Evolutionary conservation across 2,797 vertebrate species (phyloP).

Genomic region (Sitta carolinensis): DNA sequence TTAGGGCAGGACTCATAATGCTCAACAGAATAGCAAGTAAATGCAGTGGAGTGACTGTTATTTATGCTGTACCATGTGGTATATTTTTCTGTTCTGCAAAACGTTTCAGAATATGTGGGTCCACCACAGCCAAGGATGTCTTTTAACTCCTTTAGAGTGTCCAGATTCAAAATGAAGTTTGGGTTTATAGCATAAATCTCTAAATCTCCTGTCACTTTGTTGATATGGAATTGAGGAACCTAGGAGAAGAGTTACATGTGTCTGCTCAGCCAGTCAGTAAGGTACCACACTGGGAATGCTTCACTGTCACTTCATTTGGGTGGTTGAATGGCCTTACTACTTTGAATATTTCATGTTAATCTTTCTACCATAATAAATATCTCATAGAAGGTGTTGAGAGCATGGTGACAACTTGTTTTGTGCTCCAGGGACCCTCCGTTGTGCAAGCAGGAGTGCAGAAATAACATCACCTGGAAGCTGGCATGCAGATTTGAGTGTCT

Average conservation of each 20-base stretch:
- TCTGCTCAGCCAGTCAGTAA: neutral
- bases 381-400: neutral
- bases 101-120: neutral
- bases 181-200: neutral
- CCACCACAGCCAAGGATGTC: neutral
- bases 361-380: neutral
- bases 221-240: neutral
- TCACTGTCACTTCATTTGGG: neutral
- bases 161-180: neutral
- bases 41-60: neutral
- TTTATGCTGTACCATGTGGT: accelerated
- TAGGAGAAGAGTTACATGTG: neutral
- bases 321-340: neutral
- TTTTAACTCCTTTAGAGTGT: neutral
- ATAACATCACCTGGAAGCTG: neutral
- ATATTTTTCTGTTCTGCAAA: neutral
- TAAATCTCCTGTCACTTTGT: neutral
- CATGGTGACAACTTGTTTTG: neutral
- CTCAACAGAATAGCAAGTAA: neutral
- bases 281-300: neutral
- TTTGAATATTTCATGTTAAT: neutral
- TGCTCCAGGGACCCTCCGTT: neutral
- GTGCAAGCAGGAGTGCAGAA: neutral
- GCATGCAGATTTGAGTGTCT: neutral
- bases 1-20: neutral